phyloP scores from a whole-genome alignment of 2,113 vertebrate genomes.

The Anseranas semipalmata region DNA sequence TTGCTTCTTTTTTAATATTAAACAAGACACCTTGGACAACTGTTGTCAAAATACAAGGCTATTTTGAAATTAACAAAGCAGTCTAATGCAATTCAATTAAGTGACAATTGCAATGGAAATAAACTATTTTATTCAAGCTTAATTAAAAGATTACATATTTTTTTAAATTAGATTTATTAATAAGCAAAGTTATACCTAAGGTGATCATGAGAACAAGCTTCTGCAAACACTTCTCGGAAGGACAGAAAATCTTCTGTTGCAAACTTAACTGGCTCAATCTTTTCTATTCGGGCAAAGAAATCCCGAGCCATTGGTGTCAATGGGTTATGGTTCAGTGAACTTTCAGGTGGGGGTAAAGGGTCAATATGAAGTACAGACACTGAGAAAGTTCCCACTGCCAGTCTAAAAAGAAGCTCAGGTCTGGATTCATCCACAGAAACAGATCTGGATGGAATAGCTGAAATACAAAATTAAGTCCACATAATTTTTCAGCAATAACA shows the following conservation, averaged over 20 bases:
- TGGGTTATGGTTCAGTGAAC: constrained; percentile 81
- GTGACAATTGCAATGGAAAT: background rate
- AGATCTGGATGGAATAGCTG: constrained; percentile 90
- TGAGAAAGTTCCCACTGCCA: constrained; percentile 86
- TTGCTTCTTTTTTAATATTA: background rate
- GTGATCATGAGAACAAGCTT: constrained; percentile 95
- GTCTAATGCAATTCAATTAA: background rate
- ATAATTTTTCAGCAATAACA: constrained; percentile 56
- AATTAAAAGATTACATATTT: background rate
- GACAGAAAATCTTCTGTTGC: constrained; percentile 82
- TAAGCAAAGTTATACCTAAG: constrained; percentile 84
- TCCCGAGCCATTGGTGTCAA: constrained; percentile 88
- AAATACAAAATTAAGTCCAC: constrained; percentile 71
- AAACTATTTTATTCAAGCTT: background rate
- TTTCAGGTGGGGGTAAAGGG: constrained; percentile 91
- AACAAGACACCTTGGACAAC: background rate
- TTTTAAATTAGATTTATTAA: constrained; percentile 17
- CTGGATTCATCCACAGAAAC: constrained; percentile 91
- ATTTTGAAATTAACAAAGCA: background rate
- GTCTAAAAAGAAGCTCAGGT: constrained; percentile 90
- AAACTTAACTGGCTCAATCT: constrained; percentile 81
- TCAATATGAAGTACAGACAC: constrained; percentile 95
- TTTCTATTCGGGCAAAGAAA: constrained; percentile 88
- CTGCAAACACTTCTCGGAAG: constrained; percentile 86
- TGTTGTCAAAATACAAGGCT: background rate